These are phyloP conservation scores for Tetramorium alpestre DNA, from an alignment of 1,140 invertebrate species.

Conservation along the genomic window DNA sequence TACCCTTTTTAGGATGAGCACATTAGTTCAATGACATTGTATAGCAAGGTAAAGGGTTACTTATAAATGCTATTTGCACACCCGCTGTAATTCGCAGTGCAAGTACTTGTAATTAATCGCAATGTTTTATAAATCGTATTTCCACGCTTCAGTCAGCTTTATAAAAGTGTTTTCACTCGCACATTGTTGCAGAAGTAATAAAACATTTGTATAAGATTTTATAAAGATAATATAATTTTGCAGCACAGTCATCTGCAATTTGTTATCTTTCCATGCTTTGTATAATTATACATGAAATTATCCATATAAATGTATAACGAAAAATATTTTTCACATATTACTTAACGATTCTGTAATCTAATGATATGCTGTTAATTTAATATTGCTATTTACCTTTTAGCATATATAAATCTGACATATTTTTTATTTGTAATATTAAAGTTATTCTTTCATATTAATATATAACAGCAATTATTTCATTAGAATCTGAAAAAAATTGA, in stretches of 20 bases:
- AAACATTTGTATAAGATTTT: constrained; percentile 23
- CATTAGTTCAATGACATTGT: constrained; percentile 84
- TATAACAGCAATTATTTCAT: background rate
- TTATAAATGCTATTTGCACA: constrained; percentile 69
- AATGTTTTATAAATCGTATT: constrained; percentile 51
- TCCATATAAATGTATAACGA: background rate
- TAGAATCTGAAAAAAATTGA: background rate
- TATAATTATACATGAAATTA: background rate
- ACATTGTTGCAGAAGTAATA: constrained; percentile 33
- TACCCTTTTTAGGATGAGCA: constrained; percentile 83
- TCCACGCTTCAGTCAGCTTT: constrained; percentile 69
- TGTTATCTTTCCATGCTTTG: constrained; percentile 27
- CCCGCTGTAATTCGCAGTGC: constrained; percentile 56
- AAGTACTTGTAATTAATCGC: constrained; percentile 46
- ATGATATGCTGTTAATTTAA: background rate
- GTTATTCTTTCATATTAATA: background rate
- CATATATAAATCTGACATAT: background rate
- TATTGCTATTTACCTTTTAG: background rate
- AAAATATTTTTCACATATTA: constrained; percentile 5
- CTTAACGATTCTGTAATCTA: background rate
- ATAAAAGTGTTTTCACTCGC: constrained; percentile 50
- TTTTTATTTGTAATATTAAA: background rate
- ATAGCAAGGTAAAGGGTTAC: constrained; percentile 82
- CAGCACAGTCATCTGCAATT: constrained; percentile 46
- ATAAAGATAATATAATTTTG: constrained; percentile 48